These are phyloP conservation scores for Operophtera brumata DNA, from an alignment of 2,888 invertebrate genomes.

Conservation along the genomic window DNA sequence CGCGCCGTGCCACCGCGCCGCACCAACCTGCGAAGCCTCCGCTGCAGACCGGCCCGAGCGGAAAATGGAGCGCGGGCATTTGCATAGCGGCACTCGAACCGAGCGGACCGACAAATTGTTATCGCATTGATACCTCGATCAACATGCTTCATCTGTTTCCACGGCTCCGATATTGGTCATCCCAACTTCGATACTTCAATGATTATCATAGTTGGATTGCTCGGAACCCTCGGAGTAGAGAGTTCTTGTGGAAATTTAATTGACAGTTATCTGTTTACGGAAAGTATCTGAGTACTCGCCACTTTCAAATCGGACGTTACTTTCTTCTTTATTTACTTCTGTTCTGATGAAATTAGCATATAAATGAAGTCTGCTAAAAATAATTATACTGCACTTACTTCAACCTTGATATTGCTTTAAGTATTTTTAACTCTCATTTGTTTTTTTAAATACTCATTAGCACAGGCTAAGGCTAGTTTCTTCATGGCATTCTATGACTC, in stretches of 20 bases:
- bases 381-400: too few species aligned
- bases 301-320: too few species aligned
- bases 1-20: constrained; percentile 26
- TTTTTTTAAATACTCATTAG: too few species aligned
- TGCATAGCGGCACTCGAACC: constrained; percentile 73
- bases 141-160: constrained; percentile 58
- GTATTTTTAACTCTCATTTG: too few species aligned
- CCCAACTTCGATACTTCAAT: constrained; percentile 32
- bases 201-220: constrained; percentile 23
- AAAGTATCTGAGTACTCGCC: not conserved
- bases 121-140: constrained; percentile 75
- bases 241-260: constrained; percentile 26
- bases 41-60: constrained; percentile 52
- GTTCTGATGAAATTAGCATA: too few species aligned
- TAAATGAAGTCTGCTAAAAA: too few species aligned
- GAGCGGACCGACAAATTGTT: constrained; percentile 78
- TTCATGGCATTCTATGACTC: too few species aligned
- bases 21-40: constrained; percentile 38
- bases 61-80: constrained; percentile 74
- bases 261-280: constrained; percentile 12
- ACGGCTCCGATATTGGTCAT: constrained; percentile 27
- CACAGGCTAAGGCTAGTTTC: too few species aligned
- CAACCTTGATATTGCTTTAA: too few species aligned
- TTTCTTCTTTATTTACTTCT: too few species aligned
- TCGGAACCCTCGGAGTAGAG: constrained; percentile 8